phyloP scores from a whole-genome alignment of 2,888 invertebrate genomes.

The Limnephilus lunatus region DNA sequence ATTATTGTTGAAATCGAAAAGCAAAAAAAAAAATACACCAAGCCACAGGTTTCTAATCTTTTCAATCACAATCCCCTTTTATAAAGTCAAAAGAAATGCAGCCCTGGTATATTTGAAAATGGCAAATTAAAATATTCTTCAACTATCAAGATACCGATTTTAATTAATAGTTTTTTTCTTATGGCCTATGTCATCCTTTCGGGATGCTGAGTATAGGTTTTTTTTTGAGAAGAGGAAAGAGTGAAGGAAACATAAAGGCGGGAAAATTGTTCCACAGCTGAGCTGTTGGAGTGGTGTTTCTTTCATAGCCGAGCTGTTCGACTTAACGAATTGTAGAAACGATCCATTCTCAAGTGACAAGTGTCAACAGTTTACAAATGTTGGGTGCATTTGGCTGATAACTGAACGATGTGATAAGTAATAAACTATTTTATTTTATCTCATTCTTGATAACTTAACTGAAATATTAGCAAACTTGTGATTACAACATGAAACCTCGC shows the following conservation, averaged over 20 bases:
- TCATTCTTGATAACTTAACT: background rate
- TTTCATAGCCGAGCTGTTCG: no score
- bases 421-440: background rate
- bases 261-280: no score
- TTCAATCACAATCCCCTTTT: background rate
- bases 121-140: background rate
- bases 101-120: background rate
- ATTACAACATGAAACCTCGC: background rate
- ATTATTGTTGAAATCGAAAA: background rate
- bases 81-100: background rate
- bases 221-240: no score
- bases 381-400: background rate
- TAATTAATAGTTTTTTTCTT: background rate
- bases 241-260: no score
- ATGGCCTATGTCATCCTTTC: no score
- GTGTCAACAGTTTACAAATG: no score
- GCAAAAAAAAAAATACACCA: background rate
- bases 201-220: no score
- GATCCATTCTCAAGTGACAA: no score
- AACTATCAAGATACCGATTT: background rate
- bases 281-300: no score
- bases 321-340: no score
- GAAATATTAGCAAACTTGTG: background rate
- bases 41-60: background rate
- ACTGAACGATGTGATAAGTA: background rate